Percentiles rank a stretch among this genome's conserved stretches.
These are phyloP conservation scores for Nymphalis c-album DNA, from an alignment of 2,888 invertebrate genomes.

Conservation along the genomic window DNA sequence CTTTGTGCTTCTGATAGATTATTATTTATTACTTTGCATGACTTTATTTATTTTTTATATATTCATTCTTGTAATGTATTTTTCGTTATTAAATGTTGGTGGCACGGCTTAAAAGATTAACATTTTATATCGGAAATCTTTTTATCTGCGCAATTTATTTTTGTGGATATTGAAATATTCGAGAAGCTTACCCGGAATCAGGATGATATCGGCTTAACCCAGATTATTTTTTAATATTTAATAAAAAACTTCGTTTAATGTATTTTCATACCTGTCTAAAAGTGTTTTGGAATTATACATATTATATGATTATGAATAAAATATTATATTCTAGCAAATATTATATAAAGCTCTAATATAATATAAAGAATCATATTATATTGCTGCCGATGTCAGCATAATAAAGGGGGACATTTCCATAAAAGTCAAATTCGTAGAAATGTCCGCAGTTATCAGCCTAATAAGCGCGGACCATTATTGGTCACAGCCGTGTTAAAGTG, in stretches of 20 bases:
- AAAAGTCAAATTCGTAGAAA: no score
- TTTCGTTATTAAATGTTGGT: neutral
- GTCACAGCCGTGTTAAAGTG: no score
- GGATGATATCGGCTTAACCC: constrained; percentile 22
- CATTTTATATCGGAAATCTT: constrained; percentile 15
- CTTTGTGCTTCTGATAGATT: neutral
- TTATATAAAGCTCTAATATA: no score
- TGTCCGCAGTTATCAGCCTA: no score
- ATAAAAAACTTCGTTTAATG: constrained; percentile 18
- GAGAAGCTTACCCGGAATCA: constrained; percentile 11
- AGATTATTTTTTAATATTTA: constrained; percentile 23
- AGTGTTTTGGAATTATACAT: no score
- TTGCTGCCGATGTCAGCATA: no score
- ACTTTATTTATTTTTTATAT: no score
- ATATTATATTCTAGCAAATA: no score
- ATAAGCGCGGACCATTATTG: no score
- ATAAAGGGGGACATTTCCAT: no score
- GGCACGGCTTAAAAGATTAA: neutral
- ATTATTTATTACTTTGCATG: neutral
- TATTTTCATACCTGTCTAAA: neutral
- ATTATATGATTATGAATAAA: no score
- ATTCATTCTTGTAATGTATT: neutral
- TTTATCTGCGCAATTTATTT: constrained; percentile 18
- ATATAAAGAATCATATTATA: no score
- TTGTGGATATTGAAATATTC: constrained; percentile 23